These are phyloP conservation scores for Lutjanus erythropterus DNA, from an alignment of 2,113 vertebrate genomes.

Conservation along the genomic window DNA sequence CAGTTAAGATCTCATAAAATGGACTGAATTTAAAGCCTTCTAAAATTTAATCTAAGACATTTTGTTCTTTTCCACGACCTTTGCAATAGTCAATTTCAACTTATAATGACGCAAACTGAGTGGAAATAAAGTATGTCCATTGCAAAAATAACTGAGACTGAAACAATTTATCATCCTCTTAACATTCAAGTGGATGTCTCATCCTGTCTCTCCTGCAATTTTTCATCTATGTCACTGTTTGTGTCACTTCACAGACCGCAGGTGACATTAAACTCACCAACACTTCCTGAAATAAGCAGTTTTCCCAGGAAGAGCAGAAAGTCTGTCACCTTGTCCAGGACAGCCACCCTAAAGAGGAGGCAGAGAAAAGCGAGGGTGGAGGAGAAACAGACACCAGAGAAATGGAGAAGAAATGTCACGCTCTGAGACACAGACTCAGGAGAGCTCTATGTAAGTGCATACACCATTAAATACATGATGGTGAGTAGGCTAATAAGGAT, in stretches of 20 bases:
- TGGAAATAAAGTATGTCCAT: background rate
- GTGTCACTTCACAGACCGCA: constrained; percentile 1
- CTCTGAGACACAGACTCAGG: background rate
- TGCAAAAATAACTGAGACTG: constrained; percentile 1
- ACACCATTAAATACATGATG: background rate
- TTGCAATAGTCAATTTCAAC: background rate
- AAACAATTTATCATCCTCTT: background rate
- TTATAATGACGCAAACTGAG: background rate
- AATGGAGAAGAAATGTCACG: background rate
- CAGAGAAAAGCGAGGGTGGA: constrained; percentile 42
- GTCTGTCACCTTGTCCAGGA: constrained; percentile 96
- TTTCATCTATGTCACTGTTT: background rate
- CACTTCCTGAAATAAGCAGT: constrained; percentile 91
- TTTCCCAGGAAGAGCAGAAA: constrained; percentile 96
- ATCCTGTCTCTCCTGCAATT: background rate
- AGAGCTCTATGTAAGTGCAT: constrained; percentile 1
- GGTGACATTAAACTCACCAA: constrained; percentile 88
- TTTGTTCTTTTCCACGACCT: background rate
- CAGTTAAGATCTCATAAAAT: background rate
- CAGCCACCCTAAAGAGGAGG: constrained; percentile 88
- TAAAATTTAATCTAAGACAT: background rate
- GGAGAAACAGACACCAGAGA: constrained; percentile 12
- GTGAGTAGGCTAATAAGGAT: background rate
- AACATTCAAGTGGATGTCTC: constrained; percentile 3
- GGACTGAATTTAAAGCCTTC: background rate